Percentiles rank a stretch among this genome's conserved stretches.
phyloP scores from a whole-genome alignment of 2,888 invertebrate genomes.

The Agriopis marginaria region DNA sequence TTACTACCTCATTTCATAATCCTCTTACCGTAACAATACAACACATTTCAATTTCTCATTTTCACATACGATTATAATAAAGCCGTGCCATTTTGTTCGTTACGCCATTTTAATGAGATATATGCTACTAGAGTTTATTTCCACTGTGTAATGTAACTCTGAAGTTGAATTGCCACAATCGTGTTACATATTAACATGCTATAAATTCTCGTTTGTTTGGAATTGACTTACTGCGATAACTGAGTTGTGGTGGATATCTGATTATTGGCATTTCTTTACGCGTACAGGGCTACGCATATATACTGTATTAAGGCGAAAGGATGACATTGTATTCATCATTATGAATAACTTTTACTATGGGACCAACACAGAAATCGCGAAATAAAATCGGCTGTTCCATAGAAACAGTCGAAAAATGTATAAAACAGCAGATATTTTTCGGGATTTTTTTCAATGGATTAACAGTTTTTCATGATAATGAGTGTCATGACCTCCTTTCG shows the following conservation, averaged over 20 bases:
- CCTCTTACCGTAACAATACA: not conserved
- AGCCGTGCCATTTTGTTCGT: not conserved
- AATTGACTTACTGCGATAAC: conserved; percentile 23
- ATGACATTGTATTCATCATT: too few relatives aligned
- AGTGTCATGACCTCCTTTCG: too few relatives aligned
- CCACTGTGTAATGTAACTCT: conserved; percentile 32
- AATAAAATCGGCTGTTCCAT: too few relatives aligned
- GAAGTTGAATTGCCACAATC: conserved; percentile 45
- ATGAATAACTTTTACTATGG: too few relatives aligned
- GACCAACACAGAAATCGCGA: too few relatives aligned
- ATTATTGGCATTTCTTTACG: too few relatives aligned
- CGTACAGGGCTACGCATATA: too few relatives aligned
- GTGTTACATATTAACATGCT: conserved; percentile 32
- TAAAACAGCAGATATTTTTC: too few relatives aligned
- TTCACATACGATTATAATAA: conserved; percentile 7
- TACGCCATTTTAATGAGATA: not conserved
- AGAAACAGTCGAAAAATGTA: too few relatives aligned
- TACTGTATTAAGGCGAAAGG: too few relatives aligned
- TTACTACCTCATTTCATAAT: not conserved
- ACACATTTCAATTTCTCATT: conserved; percentile 2
- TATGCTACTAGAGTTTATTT: conserved; percentile 17
- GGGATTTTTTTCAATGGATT: too few relatives aligned
- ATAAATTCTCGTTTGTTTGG: conserved; percentile 15
- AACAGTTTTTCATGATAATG: too few relatives aligned
- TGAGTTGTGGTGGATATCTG: not conserved